Conservation (phyloP, 1,140 invertebrate species). For the Palaemon carinicauda region DNA sequence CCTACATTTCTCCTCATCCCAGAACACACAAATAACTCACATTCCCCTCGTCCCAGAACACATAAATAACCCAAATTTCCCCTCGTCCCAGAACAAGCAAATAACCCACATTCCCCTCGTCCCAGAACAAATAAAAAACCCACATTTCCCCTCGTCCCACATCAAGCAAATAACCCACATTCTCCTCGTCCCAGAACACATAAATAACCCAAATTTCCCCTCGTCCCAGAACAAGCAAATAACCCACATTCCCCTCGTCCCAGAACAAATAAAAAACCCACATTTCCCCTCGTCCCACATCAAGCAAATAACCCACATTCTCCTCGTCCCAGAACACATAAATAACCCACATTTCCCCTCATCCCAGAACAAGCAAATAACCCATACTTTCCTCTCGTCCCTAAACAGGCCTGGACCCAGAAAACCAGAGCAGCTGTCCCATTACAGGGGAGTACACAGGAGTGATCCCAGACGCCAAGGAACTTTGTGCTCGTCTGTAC, state of each 20-base stretch:
- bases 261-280: too few relatives aligned
- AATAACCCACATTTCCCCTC: neutral
- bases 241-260: too few relatives aligned
- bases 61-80: neutral
- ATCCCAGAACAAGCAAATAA: neutral
- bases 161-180: too few relatives aligned
- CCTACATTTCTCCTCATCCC: neutral
- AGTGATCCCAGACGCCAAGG: slow-evolving; percentile 73
- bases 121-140: neutral
- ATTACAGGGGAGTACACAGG: slow-evolving; percentile 77
- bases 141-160: neutral
- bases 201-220: too few relatives aligned
- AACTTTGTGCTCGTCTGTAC: slow-evolving; percentile 74
- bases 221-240: too few relatives aligned
- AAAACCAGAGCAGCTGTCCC: slow-evolving; percentile 72
- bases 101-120: too few relatives aligned
- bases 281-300: too few relatives aligned
- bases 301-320: neutral
- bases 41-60: neutral
- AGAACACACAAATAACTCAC: neutral
- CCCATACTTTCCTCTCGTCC: neutral
- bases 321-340: neutral
- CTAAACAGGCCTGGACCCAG: slow-evolving; percentile 27
- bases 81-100: neutral
- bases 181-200: too few relatives aligned